Conservation (phyloP, 2,797 vertebrate species). For the Oryzias dopingdopingensis region DNA sequence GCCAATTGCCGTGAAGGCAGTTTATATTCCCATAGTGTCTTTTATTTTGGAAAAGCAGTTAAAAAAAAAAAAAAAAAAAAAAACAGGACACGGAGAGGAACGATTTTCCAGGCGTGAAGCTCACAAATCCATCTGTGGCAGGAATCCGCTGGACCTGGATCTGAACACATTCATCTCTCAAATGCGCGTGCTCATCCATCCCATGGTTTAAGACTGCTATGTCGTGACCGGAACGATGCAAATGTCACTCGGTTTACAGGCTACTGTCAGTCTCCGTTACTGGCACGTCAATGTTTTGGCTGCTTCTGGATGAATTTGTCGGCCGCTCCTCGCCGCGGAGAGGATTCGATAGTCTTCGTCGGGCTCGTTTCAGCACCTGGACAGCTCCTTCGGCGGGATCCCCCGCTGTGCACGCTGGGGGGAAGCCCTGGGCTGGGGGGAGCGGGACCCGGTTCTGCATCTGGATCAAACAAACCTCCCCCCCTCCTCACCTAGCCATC, state of each 20-base stretch:
- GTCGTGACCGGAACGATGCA: slow-evolving; percentile 72
- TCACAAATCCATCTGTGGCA: slow-evolving; percentile 54
- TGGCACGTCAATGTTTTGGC: slow-evolving; percentile 51
- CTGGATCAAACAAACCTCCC: slow-evolving; percentile 24
- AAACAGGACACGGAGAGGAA: slow-evolving; percentile 48
- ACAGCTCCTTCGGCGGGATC: slow-evolving; percentile 68
- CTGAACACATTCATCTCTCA: slow-evolving; percentile 19
- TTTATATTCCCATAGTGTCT: slow-evolving; percentile 68
- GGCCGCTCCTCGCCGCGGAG: slow-evolving; percentile 16
- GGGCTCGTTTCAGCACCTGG: slow-evolving; percentile 65
- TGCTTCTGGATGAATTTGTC: slow-evolving; percentile 49
- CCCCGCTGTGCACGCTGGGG: slow-evolving; percentile 66
- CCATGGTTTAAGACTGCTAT: slow-evolving; percentile 36
- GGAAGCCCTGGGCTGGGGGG: slow-evolving; percentile 63
- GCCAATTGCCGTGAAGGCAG: slow-evolving; percentile 69
- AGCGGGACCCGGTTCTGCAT: slow-evolving; percentile 31
- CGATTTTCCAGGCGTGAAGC: slow-evolving; percentile 56
- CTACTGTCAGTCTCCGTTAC: slow-evolving; percentile 42
- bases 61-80: slow-evolving; percentile 21
- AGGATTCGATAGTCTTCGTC: slow-evolving; percentile 28
- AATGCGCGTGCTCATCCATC: slow-evolving; percentile 6
- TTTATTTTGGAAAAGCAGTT: slow-evolving; percentile 67
- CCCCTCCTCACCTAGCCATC: slow-evolving; percentile 2
- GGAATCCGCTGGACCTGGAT: slow-evolving; percentile 39
- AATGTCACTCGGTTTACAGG: slow-evolving; percentile 62